Base-by-base conservation (phyloP, 2,113 vertebrate genomes). In the Caloenas nicobarica region DNA sequence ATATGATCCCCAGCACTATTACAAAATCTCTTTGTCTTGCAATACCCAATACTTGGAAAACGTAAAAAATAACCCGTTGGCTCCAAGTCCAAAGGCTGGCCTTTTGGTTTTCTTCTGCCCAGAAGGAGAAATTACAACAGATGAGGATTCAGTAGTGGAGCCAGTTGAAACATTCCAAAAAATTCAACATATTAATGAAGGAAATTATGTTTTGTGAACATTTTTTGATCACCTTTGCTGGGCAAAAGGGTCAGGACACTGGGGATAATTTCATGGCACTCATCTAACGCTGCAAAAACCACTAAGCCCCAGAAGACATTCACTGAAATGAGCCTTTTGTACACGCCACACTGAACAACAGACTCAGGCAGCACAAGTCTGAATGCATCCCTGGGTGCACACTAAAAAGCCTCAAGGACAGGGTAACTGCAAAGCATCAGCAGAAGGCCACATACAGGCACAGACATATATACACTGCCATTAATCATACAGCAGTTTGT, bases 11-110 rank as follows among this genome's bases (percentile, higher is more conserved):
- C 86, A 87, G 61, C 21, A 24, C 22, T 93, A 48, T 84, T 93
- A 81, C 48, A 79, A 95, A 94, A 91, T 86, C 72, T 76, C 87
- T 83, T 88, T 95, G 72, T 95, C 88, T 96, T 93, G 44, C 31
- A 89, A 82, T 0, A 38, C 19, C 48, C 65, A 46, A 5, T 64
- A 87, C 57, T 93, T 86, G 72, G 88, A 81, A 91, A 90, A 61
- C 33, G 57, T 74, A 76, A 53, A 90, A 93, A 83, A 94, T 78
- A 88, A 90, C 89, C 76, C 64, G 29, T 44, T 96, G 80, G 83
- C 72, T 86, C 65, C 48, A 8, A 81, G 53, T 93, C 88, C 40
- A 92, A 95, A 86, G 71, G 22, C 60, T 78, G 48, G 19, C 26
- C 5, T 5, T 80, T 60, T 64, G 38, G 28, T 78, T 95, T 93